Conservation (phyloP, 2,113 vertebrate species). For the Dolichotis patagonum region DNA sequence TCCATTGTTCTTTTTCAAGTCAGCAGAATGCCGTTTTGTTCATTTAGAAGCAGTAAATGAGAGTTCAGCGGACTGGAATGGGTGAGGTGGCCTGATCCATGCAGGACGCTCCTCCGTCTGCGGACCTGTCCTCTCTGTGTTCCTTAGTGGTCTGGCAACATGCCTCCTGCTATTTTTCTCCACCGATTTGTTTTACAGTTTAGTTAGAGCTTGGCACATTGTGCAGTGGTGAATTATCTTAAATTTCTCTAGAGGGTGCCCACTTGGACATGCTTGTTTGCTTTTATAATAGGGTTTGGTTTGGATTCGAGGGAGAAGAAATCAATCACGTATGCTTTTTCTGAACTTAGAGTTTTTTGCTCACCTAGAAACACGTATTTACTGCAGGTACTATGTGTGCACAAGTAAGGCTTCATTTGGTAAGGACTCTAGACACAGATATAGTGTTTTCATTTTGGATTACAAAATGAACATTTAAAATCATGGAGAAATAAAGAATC, state of each 20-base stretch:
- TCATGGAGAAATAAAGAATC: background rate
- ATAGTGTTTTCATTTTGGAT: background rate
- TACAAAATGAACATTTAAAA: constrained; percentile 29
- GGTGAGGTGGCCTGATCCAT: background rate
- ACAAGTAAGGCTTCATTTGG: background rate
- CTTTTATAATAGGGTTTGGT: constrained; percentile 49
- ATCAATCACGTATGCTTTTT: constrained; percentile 36
- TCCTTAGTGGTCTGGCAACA: background rate
- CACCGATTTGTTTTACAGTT: constrained; percentile 24
- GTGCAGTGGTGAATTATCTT: constrained; percentile 60
- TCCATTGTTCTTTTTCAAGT: constrained; percentile 35
- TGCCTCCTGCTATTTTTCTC: constrained; percentile 20
- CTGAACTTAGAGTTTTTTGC: constrained; percentile 39
- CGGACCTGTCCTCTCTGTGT: background rate
- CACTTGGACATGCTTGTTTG: constrained; percentile 1
- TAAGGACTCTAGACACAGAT: background rate
- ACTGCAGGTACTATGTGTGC: background rate
- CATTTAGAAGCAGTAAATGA: background rate
- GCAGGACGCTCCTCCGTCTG: background rate
- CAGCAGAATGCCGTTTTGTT: background rate
- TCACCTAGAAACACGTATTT: constrained; percentile 5
- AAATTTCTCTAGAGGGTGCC: constrained; percentile 48
- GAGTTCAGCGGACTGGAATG: background rate
- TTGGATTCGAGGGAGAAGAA: constrained; percentile 51
- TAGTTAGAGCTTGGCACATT: constrained; percentile 54